A percentile compares a stretch with the other conserved stretches of the same genome.
Conservation (phyloP, 2,888 invertebrate species). For the Epistrophella euchroma region DNA sequence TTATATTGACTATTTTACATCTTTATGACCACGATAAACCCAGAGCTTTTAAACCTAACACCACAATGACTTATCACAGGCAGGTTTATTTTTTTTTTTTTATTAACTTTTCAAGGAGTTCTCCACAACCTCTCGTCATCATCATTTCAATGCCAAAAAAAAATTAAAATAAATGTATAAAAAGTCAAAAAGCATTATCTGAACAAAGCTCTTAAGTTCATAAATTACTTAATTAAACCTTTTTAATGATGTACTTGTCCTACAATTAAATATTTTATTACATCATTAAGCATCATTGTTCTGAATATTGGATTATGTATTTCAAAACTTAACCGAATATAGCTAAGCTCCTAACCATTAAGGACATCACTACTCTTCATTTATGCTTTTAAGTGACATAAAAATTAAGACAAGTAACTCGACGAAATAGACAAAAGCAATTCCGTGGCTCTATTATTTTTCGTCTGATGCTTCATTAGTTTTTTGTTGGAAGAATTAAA, state of each 20-base stretch:
- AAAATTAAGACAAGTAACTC: constrained; percentile 31
- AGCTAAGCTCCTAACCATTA: constrained; percentile 32
- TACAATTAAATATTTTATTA: constrained; percentile 59
- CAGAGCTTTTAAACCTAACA: not conserved
- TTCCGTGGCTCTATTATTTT: constrained; percentile 11
- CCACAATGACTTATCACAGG: not conserved
- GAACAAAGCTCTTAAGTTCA: constrained; percentile 41
- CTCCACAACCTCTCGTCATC: not conserved
- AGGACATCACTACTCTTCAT: not conserved
- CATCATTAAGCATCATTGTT: constrained; percentile 54
- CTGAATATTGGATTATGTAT: constrained; percentile 55
- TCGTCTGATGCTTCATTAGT: constrained; percentile 12
- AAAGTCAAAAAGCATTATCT: constrained; percentile 22
- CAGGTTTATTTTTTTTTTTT: not conserved
- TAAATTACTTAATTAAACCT: constrained; percentile 37
- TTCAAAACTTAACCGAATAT: constrained; percentile 16
- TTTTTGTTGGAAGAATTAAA: not conserved
- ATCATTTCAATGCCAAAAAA: not conserved
- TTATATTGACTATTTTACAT: constrained; percentile 13
- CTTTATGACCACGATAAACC: constrained; percentile 9
- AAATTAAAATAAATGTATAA: not conserved
- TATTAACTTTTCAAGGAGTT: not conserved
- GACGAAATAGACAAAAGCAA: constrained; percentile 10
- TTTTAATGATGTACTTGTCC: constrained; percentile 41
- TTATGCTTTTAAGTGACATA: constrained; percentile 29